A percentile compares a stretch with the other conserved stretches of the same genome.
phyloP scores from a whole-genome alignment of 2,797 vertebrate species.

The Xiphophorus birchmanni region DNA sequence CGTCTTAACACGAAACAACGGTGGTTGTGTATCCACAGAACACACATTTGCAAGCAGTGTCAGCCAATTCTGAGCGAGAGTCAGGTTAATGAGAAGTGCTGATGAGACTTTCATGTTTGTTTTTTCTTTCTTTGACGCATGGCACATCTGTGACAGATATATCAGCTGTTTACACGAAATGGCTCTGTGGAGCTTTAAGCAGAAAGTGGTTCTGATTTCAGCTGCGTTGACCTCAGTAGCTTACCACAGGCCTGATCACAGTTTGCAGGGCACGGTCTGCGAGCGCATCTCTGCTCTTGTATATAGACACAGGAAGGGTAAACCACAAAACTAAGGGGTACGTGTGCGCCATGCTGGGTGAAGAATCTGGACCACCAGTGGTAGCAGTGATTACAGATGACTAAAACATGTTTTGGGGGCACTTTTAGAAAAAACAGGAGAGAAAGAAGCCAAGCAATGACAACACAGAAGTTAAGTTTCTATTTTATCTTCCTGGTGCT shows the following conservation, averaged over 20 bases:
- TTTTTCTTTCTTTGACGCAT: not conserved
- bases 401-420: not conserved
- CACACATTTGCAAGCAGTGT: not conserved
- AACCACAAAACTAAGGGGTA: not conserved
- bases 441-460: not conserved
- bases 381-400: conserved; percentile 20
- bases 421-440: conserved; percentile 1
- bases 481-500: conserved; percentile 25
- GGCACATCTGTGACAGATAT: not conserved
- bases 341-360: not conserved
- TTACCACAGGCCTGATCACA: conserved; percentile 29
- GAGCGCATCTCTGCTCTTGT: not conserved
- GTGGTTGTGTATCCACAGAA: not conserved
- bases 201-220: conserved; percentile 7
- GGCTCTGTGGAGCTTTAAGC: not conserved
- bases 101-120: not conserved
- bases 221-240: conserved; percentile 19
- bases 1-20: not conserved
- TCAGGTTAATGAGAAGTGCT: not conserved
- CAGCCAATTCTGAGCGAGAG: not conserved
- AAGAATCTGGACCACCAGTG: not conserved
- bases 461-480: conserved; percentile 7
- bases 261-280: conserved; percentile 11
- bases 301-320: not conserved
- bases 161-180: conserved; percentile 26